These are phyloP conservation scores for Cinara cedri DNA, from an alignment of 2,888 invertebrate species.

Conservation along the genomic window DNA sequence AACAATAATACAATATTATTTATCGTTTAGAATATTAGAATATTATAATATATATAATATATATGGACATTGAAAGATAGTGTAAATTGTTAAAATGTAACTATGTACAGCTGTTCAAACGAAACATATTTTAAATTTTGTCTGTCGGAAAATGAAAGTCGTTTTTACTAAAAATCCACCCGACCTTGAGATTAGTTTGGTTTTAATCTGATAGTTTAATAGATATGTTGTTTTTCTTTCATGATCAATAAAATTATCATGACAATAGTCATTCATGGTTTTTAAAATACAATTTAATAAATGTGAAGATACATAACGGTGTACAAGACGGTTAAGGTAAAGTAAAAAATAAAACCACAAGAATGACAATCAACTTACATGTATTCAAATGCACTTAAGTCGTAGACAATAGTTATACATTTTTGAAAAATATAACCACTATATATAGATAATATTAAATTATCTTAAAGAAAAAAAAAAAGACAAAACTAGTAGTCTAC, in stretches of 20 bases:
- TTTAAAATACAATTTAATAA: not conserved
- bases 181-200: conserved; percentile 25
- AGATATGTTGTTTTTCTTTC: not conserved
- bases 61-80: too few relatives aligned
- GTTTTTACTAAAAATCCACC: not conserved
- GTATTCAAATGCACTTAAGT: conserved; percentile 42
- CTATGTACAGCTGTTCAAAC: too few relatives aligned
- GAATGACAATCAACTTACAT: conserved; percentile 17
- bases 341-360: conserved; percentile 22
- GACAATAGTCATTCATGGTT: not conserved
- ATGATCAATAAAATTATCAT: not conserved
- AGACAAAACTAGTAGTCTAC: not conserved
- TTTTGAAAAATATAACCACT: conserved; percentile 49
- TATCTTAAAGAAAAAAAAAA: conserved; percentile 2
- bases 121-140: not conserved
- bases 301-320: too few relatives aligned
- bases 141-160: conserved; percentile 29
- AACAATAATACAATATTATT: not conserved
- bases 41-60: not conserved
- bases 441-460: conserved; percentile 12
- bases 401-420: not conserved
- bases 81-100: not conserved
- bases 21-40: not conserved
- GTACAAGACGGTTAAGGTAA: not conserved
- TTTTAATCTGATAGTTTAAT: not conserved